phyloP scores from a whole-genome alignment of 2,113 vertebrate genomes.

The Aleadryas rufinucha region DNA sequence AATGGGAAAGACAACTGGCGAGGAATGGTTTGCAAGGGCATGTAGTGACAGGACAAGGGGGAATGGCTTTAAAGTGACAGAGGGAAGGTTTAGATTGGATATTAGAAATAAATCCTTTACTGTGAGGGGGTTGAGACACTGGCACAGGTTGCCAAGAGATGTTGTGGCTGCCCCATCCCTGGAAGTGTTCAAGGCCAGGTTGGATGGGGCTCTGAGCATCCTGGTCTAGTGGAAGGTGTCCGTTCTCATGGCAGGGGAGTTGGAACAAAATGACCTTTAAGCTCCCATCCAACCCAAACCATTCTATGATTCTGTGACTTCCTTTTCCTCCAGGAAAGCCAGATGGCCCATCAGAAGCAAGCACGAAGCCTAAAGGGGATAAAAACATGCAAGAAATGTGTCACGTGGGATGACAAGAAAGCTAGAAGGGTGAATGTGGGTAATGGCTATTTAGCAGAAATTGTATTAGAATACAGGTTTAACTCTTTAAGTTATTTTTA shows the following conservation, averaged over 20 bases:
- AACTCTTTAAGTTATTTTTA: not conserved
- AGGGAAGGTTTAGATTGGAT: not conserved
- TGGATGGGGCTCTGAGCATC: not conserved
- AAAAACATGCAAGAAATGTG: not conserved
- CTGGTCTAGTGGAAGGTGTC: accelerated
- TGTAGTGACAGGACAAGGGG: not conserved
- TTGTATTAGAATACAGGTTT: not conserved
- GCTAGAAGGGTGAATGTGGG: accelerated
- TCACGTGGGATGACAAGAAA: not conserved
- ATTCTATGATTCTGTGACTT: not conserved
- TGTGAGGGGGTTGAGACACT: not conserved
- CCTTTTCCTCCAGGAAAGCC: not conserved
- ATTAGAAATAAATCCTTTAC: not conserved
- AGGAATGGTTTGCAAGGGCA: not conserved
- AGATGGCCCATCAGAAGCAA: not conserved
- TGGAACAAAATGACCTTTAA: not conserved
- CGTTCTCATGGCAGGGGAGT: accelerated
- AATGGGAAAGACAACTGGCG: not conserved
- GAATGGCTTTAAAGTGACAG: not conserved
- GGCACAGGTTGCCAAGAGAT: too few species aligned
- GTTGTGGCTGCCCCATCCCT: too few species aligned
- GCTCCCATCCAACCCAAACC: not conserved
- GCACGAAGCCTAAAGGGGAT: accelerated
- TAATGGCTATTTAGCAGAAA: not conserved
- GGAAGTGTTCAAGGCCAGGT: too few species aligned